Percentiles rank a stretch among this genome's conserved stretches.
Evolutionary conservation across 1,140 invertebrate genomes (phyloP).

Genomic region (Drosophila nannoptera): DNA sequence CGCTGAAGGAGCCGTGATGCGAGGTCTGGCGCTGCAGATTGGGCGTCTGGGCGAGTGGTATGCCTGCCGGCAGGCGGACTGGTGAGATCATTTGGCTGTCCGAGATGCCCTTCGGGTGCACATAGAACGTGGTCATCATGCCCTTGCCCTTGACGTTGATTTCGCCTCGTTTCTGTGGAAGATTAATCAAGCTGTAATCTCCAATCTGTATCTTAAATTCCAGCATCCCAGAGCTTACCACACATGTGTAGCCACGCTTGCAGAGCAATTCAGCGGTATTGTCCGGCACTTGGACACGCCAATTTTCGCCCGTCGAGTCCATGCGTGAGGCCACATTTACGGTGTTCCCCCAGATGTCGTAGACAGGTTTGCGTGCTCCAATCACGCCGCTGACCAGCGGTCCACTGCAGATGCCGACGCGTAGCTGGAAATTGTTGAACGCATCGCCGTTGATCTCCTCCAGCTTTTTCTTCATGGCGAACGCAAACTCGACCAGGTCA

Average conservation of each 20-base stretch:
- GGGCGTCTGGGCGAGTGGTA: slow-evolving; percentile 68
- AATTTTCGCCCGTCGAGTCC: slow-evolving; percentile 94
- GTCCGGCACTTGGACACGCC: slow-evolving; percentile 91
- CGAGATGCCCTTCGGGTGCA: slow-evolving; percentile 83
- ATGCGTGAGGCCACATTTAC: slow-evolving; percentile 97
- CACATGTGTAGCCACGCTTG: slow-evolving; percentile 72
- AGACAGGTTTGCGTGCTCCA: slow-evolving; percentile 97
- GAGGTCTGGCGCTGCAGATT: slow-evolving; percentile 84
- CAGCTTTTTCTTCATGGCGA: slow-evolving; percentile 92
- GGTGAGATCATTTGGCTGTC: slow-evolving; percentile 79
- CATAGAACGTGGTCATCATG: slow-evolving; percentile 96
- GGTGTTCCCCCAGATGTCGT: slow-evolving; percentile 98
- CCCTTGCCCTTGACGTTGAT: slow-evolving; percentile 97
- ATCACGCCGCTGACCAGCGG: slow-evolving; percentile 98
- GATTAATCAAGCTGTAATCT: neutral
- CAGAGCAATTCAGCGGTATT: slow-evolving; percentile 85
- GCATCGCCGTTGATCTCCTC: slow-evolving; percentile 97
- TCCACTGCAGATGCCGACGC: slow-evolving; percentile 96
- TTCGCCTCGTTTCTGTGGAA: slow-evolving; percentile 85
- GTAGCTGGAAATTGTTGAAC: slow-evolving; percentile 97
- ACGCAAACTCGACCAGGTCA: slow-evolving; percentile 94
- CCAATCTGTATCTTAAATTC: neutral
- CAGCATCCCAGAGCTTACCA: slow-evolving; percentile 46
- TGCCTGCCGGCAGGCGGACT: slow-evolving; percentile 69
- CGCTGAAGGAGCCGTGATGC: slow-evolving; percentile 88